A percentile compares a stretch with the other conserved stretches of the same genome.
phyloP scores from a whole-genome alignment of 2,797 vertebrate genomes.

The Pteropus rufus region DNA sequence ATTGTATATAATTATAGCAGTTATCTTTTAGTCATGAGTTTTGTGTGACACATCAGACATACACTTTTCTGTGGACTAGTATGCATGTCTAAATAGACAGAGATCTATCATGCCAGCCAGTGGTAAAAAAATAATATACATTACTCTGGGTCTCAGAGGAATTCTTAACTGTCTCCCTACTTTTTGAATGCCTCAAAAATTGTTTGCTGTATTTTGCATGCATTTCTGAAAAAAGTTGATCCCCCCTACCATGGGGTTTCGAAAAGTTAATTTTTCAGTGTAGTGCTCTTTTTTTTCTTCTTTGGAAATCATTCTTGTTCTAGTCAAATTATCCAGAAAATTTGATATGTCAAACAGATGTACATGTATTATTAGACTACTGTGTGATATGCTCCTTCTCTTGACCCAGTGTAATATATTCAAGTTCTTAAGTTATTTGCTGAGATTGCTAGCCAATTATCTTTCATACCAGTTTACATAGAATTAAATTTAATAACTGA shows the following conservation, averaged over 20 bases:
- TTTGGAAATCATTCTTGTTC: slow-evolving; percentile 2
- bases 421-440: slow-evolving; percentile 33
- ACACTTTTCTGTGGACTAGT: background rate
- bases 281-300: background rate
- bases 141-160: background rate
- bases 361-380: slow-evolving; percentile 45
- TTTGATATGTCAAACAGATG: slow-evolving; percentile 42
- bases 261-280: slow-evolving; percentile 29
- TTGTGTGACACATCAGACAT: background rate
- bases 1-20: background rate
- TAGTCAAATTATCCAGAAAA: slow-evolving; percentile 29
- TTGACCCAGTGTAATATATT: slow-evolving; percentile 39
- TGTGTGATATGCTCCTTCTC: slow-evolving; percentile 9
- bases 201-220: slow-evolving; percentile 10
- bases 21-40: slow-evolving; percentile 4
- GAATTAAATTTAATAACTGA: slow-evolving; percentile 25
- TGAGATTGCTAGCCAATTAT: slow-evolving; percentile 15
- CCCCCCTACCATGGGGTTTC: background rate
- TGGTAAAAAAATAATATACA: background rate
- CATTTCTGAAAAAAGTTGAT: background rate
- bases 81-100: background rate
- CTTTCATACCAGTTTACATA: slow-evolving; percentile 3
- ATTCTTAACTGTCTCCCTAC: background rate
- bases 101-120: background rate
- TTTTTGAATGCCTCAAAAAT: slow-evolving; percentile 11